Evolutionary conservation across 1,140 invertebrate species (phyloP).

Genomic region (Oedothorax gibbosus): DNA sequence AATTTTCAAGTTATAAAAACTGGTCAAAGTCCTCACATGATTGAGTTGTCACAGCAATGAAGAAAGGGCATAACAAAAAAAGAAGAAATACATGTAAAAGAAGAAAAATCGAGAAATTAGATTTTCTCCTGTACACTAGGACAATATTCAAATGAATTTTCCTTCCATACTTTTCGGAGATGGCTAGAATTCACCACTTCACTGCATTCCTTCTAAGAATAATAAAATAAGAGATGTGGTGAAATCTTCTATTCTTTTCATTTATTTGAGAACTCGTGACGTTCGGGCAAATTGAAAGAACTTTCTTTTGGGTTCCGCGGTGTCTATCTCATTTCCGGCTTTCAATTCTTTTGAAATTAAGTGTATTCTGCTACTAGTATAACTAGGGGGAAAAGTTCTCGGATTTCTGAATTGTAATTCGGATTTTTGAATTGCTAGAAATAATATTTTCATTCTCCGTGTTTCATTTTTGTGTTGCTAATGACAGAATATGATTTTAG

Average conservation of each 20-base stretch:
- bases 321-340: background rate
- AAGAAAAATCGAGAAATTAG: conserved; percentile 20
- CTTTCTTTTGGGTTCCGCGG: background rate
- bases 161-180: conserved; percentile 10
- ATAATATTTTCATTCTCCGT: too few relatives aligned
- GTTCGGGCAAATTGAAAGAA: conserved; percentile 29
- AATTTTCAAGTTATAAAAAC: too few relatives aligned
- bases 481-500: too few relatives aligned
- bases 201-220: conserved; percentile 16
- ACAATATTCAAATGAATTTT: conserved; percentile 44
- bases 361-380: background rate
- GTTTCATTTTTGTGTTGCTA: too few relatives aligned
- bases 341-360: background rate
- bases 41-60: too few relatives aligned
- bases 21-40: too few relatives aligned
- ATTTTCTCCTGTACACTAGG: conserved; percentile 20
- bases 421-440: too few relatives aligned
- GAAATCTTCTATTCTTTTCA: conserved; percentile 4
- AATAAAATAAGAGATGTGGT: conserved; percentile 30
- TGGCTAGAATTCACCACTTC: conserved; percentile 28
- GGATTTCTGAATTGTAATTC: background rate
- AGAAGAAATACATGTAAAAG: background rate
- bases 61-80: too few relatives aligned
- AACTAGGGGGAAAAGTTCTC: background rate
- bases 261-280: conserved; percentile 20